phyloP scores from a whole-genome alignment of 1,140 invertebrate species.

The Ptiloglossa arizonensis region DNA sequence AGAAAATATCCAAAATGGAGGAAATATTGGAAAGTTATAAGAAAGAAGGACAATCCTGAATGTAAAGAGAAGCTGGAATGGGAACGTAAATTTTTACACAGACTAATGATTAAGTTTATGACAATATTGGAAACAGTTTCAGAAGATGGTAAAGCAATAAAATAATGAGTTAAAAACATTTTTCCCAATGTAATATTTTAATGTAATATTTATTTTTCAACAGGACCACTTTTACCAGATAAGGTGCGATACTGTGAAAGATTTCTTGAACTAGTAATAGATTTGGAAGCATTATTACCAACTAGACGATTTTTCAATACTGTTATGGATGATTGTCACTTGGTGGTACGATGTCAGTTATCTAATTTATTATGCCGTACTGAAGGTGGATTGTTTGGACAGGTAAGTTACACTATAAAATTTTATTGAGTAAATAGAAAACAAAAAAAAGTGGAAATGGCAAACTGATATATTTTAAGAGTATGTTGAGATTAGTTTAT shows the following conservation, averaged over 20 bases:
- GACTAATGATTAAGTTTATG: conserved; percentile 96
- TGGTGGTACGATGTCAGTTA: conserved; percentile 94
- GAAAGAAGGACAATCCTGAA: conserved; percentile 92
- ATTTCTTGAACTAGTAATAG: conserved; percentile 97
- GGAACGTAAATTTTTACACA: conserved; percentile 94
- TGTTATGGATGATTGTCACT: conserved; percentile 96
- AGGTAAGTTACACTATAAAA: conserved; percentile 84
- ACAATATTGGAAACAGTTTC: conserved; percentile 90
- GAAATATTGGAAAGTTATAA: conserved; percentile 95
- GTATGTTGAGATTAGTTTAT: conserved; percentile 39
- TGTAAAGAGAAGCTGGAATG: conserved; percentile 89
- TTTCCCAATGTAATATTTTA: not conserved
- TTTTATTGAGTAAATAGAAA: not conserved
- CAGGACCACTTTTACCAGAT: conserved; percentile 83
- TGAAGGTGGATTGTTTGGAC: conserved; percentile 95
- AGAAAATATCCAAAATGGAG: conserved; percentile 93
- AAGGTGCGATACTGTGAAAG: conserved; percentile 95
- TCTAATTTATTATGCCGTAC: conserved; percentile 88
- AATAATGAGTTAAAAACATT: conserved; percentile 1
- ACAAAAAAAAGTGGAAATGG: not conserved
- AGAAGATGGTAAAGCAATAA: conserved; percentile 82
- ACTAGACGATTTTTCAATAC: conserved; percentile 98
- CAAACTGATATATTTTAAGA: conserved; percentile 11
- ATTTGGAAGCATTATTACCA: conserved; percentile 96
- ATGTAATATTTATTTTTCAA: conserved; percentile 30